Conservation (phyloP, 2,797 vertebrate genomes). For the Paguma larvata region DNA sequence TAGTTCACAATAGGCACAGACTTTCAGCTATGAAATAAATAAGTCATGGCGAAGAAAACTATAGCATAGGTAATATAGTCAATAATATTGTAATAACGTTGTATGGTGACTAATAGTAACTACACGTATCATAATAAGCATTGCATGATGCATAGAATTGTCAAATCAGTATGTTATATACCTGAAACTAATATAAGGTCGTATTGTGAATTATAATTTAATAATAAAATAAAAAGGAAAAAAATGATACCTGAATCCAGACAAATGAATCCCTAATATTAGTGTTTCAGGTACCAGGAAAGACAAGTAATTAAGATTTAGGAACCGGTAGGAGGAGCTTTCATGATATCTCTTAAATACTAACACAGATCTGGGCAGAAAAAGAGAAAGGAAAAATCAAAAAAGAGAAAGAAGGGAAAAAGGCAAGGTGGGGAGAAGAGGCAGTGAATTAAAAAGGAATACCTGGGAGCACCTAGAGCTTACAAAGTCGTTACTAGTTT, state of each 20-base stretch:
- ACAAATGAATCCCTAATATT: slow-evolving; percentile 17
- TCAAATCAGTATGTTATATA: too few relatives aligned
- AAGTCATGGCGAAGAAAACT: too few relatives aligned
- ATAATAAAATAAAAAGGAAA: background rate
- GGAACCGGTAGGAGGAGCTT: background rate
- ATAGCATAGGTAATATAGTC: too few relatives aligned
- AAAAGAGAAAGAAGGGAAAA: background rate
- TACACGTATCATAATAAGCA: too few relatives aligned
- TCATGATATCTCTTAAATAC: background rate
- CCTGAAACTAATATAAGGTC: too few relatives aligned
- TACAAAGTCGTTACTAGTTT: slow-evolving; percentile 1
- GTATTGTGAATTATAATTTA: too few relatives aligned
- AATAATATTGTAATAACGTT: too few relatives aligned
- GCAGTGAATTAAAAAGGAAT: background rate
- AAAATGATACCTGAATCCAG: background rate
- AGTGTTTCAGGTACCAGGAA: background rate
- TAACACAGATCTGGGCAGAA: background rate
- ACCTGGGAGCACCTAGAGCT: background rate
- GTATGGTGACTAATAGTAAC: too few relatives aligned
- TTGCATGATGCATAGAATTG: too few relatives aligned
- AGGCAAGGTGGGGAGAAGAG: background rate
- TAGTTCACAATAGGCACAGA: too few relatives aligned
- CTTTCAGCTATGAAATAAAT: too few relatives aligned
- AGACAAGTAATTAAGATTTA: slow-evolving; percentile 47
- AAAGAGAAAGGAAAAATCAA: background rate